Conservation (phyloP, 1,140 invertebrate species). For the Megalonaias nervosa region DNA sequence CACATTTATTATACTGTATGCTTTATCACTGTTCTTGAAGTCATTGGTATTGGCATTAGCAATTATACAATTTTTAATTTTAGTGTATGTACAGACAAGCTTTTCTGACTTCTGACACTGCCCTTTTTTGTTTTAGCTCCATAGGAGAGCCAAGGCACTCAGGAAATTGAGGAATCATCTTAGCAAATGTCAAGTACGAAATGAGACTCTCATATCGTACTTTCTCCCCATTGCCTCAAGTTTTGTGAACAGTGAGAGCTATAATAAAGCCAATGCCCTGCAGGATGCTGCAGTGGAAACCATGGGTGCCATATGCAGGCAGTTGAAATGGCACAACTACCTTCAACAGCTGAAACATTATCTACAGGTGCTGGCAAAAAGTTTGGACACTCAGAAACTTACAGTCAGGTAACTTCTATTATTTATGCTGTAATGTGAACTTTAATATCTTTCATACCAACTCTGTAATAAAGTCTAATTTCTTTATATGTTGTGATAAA, state of each 20-base stretch:
- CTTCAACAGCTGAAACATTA: slow-evolving; percentile 86
- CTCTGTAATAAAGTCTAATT: too few species aligned
- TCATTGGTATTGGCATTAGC: too few species aligned
- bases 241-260: slow-evolving; percentile 86
- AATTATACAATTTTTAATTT: too few species aligned
- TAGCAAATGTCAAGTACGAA: slow-evolving; percentile 75
- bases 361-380: slow-evolving; percentile 81
- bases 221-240: slow-evolving; percentile 86
- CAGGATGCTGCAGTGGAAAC: slow-evolving; percentile 83
- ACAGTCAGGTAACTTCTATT: slow-evolving; percentile 56
- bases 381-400: slow-evolving; percentile 84
- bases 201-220: slow-evolving; percentile 85
- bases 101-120: too few species aligned
- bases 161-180: slow-evolving; percentile 72
- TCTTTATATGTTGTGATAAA: too few species aligned
- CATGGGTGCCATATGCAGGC: slow-evolving; percentile 81
- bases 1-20: too few species aligned
- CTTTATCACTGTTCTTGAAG: not conserved
- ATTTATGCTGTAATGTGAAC: too few species aligned
- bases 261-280: slow-evolving; percentile 82
- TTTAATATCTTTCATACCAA: too few species aligned
- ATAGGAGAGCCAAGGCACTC: slow-evolving; percentile 74
- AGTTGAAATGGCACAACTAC: slow-evolving; percentile 91
- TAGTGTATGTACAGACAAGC: too few species aligned
- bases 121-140: too few species aligned